Evolutionary conservation across 2,113 vertebrate species (phyloP).

Genomic region (Heteronetta atricapilla): DNA sequence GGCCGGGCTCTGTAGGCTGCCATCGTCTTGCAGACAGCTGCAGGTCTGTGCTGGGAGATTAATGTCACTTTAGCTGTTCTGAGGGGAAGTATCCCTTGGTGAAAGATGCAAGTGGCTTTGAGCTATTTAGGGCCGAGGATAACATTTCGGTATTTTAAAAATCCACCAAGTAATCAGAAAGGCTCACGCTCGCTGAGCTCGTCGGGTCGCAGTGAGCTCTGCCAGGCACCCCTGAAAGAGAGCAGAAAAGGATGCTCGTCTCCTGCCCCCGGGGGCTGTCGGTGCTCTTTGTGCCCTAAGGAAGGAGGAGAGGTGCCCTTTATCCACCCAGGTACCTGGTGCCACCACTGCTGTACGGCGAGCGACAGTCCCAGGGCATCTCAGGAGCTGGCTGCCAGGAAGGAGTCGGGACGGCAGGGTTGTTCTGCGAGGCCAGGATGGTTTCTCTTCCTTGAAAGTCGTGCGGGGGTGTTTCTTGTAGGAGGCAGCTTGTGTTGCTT

Average conservation of each 20-base stretch:
- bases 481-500: not conserved
- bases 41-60: constrained; percentile 59
- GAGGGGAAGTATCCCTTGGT: constrained; percentile 71
- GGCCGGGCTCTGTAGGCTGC: not conserved
- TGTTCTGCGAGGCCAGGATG: not conserved
- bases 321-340: not conserved
- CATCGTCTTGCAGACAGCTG: constrained; percentile 73
- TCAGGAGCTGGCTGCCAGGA: not conserved
- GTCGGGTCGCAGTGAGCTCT: constrained; percentile 39
- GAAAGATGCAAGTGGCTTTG: constrained; percentile 68
- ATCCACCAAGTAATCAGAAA: constrained; percentile 83
- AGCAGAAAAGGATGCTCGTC: constrained; percentile 22
- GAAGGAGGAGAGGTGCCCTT: not conserved
- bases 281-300: not conserved
- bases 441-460: not conserved
- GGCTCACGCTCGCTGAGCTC: constrained; percentile 30
- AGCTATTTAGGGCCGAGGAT: constrained; percentile 84
- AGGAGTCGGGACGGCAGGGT: not conserved
- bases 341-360: not conserved
- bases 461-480: not conserved
- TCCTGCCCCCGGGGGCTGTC: not conserved
- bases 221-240: constrained; percentile 27
- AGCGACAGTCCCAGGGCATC: not conserved
- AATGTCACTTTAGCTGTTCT: constrained; percentile 75
- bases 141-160: constrained; percentile 84